Base-by-base conservation (phyloP, 2,113 vertebrate species). In the Tiliqua scincoides region DNA sequence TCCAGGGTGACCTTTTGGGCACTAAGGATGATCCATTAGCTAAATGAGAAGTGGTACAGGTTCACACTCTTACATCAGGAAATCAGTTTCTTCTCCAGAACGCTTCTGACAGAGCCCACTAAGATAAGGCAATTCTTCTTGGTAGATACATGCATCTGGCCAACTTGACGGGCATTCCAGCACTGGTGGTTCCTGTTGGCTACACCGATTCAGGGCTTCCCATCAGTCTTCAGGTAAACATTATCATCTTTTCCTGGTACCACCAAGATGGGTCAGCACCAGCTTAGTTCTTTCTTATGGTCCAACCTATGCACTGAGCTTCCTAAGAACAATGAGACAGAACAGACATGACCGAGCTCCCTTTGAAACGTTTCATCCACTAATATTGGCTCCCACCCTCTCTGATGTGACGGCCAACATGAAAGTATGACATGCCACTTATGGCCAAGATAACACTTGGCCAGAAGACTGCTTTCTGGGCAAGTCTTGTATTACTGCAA, bases 81-180 rank as follows among this genome's bases (percentile, higher is more conserved):
- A 15, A 18, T 72, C 7, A n/a, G 18, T 25, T 32, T 54, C 40
- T 57, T 86, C 63, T 21, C 7, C 78, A 43, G 72, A 81, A 27
- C 43, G 15, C 12, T 37, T 74, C 20, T 25, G 57, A 27, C 83
- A 73, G 54, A 57, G 25, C 62, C n/a, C 14, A 63, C 21, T 48
- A 88, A 61, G 54, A 70, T 52, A 74, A 40, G 85, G 1, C 73
- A 68, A 80, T 63, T 15, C 21, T 81, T 62, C 43, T 48, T 48
- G 43, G 57, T 74, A 96, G 95, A 70, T 96, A 90, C 82, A 91
- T 94, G 93, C 95, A 96, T 78, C 92, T 96, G 85, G 93, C 68
- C 35, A 96, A 96, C 89, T 91, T 96, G 40, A 95, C 93, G 83
- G 95, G 95, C 18, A 94, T 96, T 89, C 95, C 95, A 84, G 90